phyloP scores from a whole-genome alignment of 2,797 vertebrate genomes.

The Urosaurus nigricauda region DNA sequence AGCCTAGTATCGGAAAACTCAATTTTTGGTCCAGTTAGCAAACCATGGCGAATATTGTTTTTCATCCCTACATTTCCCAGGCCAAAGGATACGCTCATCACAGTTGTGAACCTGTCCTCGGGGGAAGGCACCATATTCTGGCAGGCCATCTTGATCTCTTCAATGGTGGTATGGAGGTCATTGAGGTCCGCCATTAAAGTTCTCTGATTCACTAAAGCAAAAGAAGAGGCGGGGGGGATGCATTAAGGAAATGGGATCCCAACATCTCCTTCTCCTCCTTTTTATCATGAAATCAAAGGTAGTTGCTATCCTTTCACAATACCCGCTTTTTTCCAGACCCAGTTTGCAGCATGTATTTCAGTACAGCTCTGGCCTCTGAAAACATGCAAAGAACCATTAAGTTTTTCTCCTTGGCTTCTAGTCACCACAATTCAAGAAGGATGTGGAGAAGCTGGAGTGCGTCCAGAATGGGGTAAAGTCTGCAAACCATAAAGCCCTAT shows the following conservation, averaged over 20 bases:
- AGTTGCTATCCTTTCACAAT: not conserved
- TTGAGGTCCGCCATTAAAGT: slow-evolving; percentile 89
- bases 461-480: no score
- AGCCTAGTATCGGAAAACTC: no score
- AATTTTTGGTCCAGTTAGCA: no score
- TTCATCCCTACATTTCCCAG: not conserved
- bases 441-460: no score
- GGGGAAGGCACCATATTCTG: slow-evolving; percentile 86
- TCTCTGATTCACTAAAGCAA: slow-evolving; percentile 90
- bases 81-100: slow-evolving; percentile 92
- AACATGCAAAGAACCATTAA: no score
- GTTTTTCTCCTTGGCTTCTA: not conserved
- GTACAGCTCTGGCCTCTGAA: no score
- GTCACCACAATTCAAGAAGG: no score
- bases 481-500: no score
- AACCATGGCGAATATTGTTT: no score
- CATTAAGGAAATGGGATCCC: rapidly evolving
- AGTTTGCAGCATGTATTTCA: not conserved
- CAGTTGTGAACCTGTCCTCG: slow-evolving; percentile 91
- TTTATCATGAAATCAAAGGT: not conserved
- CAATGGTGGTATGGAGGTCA: slow-evolving; percentile 91
- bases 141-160: slow-evolving; percentile 92
- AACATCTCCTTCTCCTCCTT: rapidly evolving
- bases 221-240: not conserved
- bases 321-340: no score